A percentile compares a stretch with the other conserved stretches of the same genome.
Conservation (phyloP, 2,797 vertebrate species). For the Linurgus olivaceus region DNA sequence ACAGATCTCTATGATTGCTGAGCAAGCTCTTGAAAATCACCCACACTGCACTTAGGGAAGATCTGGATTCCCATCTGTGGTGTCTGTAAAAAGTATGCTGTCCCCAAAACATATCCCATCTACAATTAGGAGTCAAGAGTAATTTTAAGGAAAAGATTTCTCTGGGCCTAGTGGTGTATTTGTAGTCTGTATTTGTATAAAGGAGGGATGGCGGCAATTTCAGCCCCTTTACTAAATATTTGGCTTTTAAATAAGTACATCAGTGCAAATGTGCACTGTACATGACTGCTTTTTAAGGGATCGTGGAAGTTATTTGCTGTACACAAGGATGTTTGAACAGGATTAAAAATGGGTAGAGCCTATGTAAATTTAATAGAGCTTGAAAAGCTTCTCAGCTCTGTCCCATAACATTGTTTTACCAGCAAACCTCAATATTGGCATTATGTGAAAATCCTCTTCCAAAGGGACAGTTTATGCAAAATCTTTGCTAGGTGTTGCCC, state of each 20-base stretch:
- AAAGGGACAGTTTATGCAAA: neutral
- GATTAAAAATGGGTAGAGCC: neutral
- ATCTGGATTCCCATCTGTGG: neutral
- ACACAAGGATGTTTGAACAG: neutral
- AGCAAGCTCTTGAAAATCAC: neutral
- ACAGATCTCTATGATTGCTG: neutral
- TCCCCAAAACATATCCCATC: neutral
- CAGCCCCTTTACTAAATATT: conserved; percentile 23
- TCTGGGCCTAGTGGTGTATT: neutral
- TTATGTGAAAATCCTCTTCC: neutral
- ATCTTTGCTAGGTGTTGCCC: neutral
- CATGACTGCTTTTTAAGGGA: neutral
- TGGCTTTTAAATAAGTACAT: neutral
- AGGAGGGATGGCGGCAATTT: neutral
- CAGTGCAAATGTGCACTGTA: neutral
- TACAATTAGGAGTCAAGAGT: neutral
- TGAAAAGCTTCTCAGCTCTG: neutral
- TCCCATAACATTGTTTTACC: neutral
- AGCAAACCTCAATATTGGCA: neutral
- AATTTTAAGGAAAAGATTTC: neutral
- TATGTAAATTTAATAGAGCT: neutral
- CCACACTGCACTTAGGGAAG: neutral
- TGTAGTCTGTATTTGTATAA: neutral
- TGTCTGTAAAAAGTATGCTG: neutral
- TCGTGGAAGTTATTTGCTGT: neutral